phyloP scores from a whole-genome alignment of 2,888 invertebrate species.

The Eupithecia subumbrata region DNA sequence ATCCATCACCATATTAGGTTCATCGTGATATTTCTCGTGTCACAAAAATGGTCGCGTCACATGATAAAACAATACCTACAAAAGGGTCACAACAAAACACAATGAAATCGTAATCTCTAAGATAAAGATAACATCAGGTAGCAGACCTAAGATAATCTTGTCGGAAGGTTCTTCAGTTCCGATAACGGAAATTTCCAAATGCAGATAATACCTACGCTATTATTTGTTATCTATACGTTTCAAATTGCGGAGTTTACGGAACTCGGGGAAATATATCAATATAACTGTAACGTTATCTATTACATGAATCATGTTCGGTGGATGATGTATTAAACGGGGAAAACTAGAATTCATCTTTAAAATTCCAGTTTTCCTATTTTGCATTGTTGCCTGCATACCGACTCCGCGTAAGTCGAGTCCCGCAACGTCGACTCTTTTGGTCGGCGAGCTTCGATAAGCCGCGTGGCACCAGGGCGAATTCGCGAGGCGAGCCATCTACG shows the following conservation, averaged over 20 bases:
- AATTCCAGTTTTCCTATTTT: too few species aligned
- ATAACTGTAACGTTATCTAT: not conserved
- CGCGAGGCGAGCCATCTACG: too few species aligned
- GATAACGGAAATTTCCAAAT: constrained; percentile 8
- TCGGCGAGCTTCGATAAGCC: too few species aligned
- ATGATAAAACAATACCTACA: not conserved
- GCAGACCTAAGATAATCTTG: constrained; percentile 15
- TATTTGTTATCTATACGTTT: constrained; percentile 1
- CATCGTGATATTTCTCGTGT: not conserved
- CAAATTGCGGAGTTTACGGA: not conserved
- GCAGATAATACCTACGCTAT: not conserved
- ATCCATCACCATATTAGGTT: not conserved
- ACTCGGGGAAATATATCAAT: not conserved
- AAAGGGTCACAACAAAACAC: not conserved
- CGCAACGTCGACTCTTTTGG: too few species aligned
- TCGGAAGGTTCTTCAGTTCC: constrained; percentile 6
- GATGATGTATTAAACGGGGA: too few species aligned
- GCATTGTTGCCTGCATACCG: too few species aligned
- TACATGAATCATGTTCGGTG: not conserved
- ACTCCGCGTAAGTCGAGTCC: too few species aligned
- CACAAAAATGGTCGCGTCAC: not conserved
- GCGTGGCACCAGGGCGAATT: too few species aligned
- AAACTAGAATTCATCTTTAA: too few species aligned
- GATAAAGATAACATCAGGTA: constrained; percentile 7
- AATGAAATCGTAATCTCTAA: constrained; percentile 4